Percentiles rank a stretch among this genome's conserved stretches.
These are phyloP conservation scores for Harpegnathos saltator DNA, from an alignment of 1,140 invertebrate genomes.

Conservation along the genomic window DNA sequence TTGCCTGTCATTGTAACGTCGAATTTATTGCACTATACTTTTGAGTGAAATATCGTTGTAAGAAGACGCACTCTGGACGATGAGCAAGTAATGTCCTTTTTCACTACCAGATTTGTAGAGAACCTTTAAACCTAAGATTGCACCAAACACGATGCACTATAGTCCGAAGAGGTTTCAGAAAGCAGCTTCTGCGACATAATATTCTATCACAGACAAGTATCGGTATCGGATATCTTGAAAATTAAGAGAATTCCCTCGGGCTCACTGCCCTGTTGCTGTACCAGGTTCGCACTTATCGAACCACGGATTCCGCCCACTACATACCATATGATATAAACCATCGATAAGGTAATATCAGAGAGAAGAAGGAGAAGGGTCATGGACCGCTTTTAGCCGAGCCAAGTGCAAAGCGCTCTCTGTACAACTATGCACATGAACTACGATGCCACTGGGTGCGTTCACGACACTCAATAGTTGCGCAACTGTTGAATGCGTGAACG, in stretches of 20 bases:
- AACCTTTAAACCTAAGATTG: background rate
- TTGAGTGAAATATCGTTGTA: constrained; percentile 21
- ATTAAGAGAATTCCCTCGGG: background rate
- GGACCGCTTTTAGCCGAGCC: no score
- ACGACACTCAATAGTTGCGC: no score
- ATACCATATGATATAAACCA: constrained; percentile 32
- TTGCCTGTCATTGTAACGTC: constrained; percentile 1
- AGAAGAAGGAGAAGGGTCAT: no score
- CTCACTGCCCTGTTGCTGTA: background rate
- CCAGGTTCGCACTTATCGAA: constrained; percentile 62
- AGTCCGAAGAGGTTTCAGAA: background rate
- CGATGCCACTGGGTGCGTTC: no score
- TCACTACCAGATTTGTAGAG: background rate
- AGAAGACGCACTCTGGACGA: background rate
- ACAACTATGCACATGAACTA: no score
- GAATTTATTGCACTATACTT: background rate
- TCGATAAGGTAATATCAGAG: no score
- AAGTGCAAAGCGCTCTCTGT: no score
- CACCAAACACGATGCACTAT: background rate
- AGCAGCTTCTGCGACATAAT: background rate
- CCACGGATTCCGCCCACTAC: constrained; percentile 65
- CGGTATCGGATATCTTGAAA: background rate
- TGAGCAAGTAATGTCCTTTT: background rate
- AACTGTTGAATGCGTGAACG: no score
- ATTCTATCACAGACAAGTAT: background rate